Conservation (phyloP, 1,140 invertebrate genomes). For the Pollicipes pollicipes region DNA sequence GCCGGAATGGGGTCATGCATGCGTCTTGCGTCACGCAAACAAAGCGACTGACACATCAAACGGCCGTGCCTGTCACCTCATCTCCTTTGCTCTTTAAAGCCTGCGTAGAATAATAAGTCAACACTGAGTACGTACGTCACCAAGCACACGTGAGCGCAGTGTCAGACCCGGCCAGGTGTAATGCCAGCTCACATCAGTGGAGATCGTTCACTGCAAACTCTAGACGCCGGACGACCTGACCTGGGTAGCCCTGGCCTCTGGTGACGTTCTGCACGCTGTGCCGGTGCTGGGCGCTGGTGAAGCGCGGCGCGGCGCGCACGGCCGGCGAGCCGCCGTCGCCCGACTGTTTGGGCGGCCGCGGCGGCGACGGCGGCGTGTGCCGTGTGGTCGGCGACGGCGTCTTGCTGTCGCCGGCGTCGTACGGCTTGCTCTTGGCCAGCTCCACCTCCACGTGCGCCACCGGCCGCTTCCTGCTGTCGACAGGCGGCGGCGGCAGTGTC, state of each 20-base stretch:
- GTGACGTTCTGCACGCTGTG: not conserved
- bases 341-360: not conserved
- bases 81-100: too few species aligned
- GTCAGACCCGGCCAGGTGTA: too few species aligned
- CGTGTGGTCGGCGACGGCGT: not conserved
- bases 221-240: not conserved
- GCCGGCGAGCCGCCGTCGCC: not conserved
- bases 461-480: not conserved
- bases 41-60: too few species aligned
- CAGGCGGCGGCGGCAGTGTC: too few species aligned
- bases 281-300: not conserved
- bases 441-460: not conserved
- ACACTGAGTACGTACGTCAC: too few species aligned
- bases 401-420: not conserved
- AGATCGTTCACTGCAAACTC: too few species aligned
- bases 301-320: not conserved
- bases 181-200: too few species aligned
- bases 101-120: too few species aligned
- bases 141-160: too few species aligned
- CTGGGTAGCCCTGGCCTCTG: not conserved
- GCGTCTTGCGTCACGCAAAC: too few species aligned
- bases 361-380: not conserved
- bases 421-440: not conserved
- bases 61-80: too few species aligned
- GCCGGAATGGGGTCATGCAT: too few species aligned